A percentile compares a stretch with the other conserved stretches of the same genome.
phyloP scores from a whole-genome alignment of 2,888 invertebrate genomes.

The Metellina segmentata region DNA sequence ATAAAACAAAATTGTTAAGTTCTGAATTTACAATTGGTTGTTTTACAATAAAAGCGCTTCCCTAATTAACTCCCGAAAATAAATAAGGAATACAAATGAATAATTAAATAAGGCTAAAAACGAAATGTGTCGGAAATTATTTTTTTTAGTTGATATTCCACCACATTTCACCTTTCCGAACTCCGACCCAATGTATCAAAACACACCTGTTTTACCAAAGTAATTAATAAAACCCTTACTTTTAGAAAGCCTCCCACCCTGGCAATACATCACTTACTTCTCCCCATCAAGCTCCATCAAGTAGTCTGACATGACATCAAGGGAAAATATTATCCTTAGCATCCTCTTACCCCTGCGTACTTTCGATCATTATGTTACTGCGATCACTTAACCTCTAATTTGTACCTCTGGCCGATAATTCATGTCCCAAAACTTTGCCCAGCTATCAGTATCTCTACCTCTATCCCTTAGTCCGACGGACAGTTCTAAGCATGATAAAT shows the following conservation, averaged over 20 bases:
- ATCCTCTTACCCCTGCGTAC: neutral
- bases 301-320: slow-evolving; percentile 21
- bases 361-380: slow-evolving; percentile 34
- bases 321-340: slow-evolving; percentile 7
- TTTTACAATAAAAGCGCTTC: no score
- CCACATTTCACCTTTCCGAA: neutral
- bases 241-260: neutral
- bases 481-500: slow-evolving; percentile 59
- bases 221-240: slow-evolving; percentile 22
- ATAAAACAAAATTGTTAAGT: no score
- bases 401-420: slow-evolving; percentile 52
- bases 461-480: slow-evolving; percentile 8
- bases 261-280: neutral
- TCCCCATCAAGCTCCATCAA: slow-evolving; percentile 1
- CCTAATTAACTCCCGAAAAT: no score
- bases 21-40: no score
- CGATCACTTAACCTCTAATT: slow-evolving; percentile 56
- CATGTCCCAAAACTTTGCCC: slow-evolving; percentile 42
- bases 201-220: slow-evolving; percentile 25
- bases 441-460: slow-evolving; percentile 57
- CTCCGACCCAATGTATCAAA: neutral
- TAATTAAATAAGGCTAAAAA: no score
- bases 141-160: no score
- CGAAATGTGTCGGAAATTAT: no score
- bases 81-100: no score